A percentile compares a stretch with the other conserved stretches of the same genome.
Evolutionary conservation across 2,797 vertebrate genomes (phyloP).

Genomic region (Diceros bicornis): DNA sequence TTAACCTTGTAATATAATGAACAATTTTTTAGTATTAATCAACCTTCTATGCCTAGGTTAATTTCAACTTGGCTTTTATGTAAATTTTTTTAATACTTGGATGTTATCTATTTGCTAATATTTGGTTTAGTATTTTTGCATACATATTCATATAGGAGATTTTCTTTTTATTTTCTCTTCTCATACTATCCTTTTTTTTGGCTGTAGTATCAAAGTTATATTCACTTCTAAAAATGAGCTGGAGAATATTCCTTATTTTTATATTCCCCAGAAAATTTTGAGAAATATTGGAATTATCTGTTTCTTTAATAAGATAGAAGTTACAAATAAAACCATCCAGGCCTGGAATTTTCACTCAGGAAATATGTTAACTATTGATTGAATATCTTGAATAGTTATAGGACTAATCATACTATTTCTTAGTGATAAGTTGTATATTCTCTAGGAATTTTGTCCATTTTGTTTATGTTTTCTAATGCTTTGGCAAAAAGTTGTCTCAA

Average conservation of each 20-base stretch:
- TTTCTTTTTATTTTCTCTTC: neutral
- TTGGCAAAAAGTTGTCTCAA: neutral
- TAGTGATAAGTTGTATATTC: neutral
- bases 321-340: neutral
- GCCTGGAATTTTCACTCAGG: neutral
- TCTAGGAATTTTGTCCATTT: neutral
- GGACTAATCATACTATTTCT: neutral
- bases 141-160: neutral
- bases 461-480: neutral
- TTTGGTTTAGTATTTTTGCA: neutral
- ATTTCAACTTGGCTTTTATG: neutral
- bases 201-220: neutral
- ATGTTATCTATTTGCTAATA: neutral
- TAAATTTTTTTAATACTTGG: neutral
- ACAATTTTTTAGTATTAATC: neutral
- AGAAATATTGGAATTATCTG: neutral
- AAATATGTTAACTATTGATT: neutral
- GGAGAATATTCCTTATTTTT: neutral
- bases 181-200: neutral
- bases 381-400: neutral
- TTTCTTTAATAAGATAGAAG: neutral
- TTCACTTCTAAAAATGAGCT: neutral
- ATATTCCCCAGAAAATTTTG: neutral
- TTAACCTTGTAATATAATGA: neutral
- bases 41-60: neutral